Base-by-base conservation (phyloP, 2,888 invertebrate species). In the Brassicogethes aeneus region DNA sequence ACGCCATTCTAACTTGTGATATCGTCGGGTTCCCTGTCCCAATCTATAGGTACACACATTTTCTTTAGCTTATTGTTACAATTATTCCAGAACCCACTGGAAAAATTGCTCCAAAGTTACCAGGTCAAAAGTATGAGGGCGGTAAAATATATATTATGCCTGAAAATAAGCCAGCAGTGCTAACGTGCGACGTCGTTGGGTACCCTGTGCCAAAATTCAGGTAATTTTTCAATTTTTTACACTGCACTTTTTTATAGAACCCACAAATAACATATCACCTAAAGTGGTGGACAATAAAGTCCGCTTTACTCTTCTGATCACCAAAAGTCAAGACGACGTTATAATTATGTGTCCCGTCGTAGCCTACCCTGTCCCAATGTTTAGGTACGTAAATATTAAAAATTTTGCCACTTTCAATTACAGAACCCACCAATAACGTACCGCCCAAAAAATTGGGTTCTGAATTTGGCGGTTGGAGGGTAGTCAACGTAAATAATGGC, bases 1-100 rank as follows among this genome's bases (percentile, higher is more conserved):
- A 73, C 51, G 73, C 76, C 47, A 78, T 78, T 56, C 67, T 84
- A 63, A 75, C 77, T 52, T 83, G 83, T 66, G 77, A 79, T 63
- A 75, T 80, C 50, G 77, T 79, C 59, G 80, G 79, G 57, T 82
- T 73, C 64, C 83, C 84, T 47, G 76, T 76, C 47, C 83, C 83
- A 45, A 57, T 75, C 48, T 81, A 76, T 75, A 81, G 82, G 83
- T 84, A 77, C 72, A 72, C 34, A 12, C 14, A 32, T 13, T 32
- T 32, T 32, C 10, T 38, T 32, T 13, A n/a, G 16, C 33, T 40
- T 17, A n/a, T 41, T 14, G 17, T 45, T 36, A 15, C 37, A 13
- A 31, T 7, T 39, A 16, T 47, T 44, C 32, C 64, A 73, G 74
- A 74, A 60, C 79, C 79, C 36, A 77, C 76, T 41, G 74, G 76